A percentile compares a stretch with the other conserved stretches of the same genome.
Evolutionary conservation across 2,797 vertebrate species (phyloP).

Genomic region (Gambelia wislizenii): DNA sequence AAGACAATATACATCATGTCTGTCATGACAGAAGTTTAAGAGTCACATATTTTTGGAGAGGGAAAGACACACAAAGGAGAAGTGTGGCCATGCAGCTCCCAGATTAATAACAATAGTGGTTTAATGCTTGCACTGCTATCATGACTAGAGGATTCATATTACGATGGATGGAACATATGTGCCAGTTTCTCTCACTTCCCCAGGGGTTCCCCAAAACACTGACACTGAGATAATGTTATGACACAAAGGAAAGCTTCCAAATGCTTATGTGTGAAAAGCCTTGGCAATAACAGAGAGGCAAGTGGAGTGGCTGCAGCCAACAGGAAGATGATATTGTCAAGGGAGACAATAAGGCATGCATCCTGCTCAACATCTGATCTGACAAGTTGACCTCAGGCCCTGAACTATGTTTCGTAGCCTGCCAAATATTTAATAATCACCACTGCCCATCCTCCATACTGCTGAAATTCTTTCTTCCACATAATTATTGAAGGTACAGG

Average conservation of each 20-base stretch:
- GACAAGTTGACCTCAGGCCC: background rate
- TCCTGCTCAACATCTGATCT: background rate
- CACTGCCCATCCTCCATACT: no score
- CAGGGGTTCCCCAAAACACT: background rate
- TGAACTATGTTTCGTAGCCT: background rate
- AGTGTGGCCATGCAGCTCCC: conserved; percentile 52
- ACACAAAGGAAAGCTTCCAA: background rate
- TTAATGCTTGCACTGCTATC: background rate
- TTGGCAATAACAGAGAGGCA: background rate
- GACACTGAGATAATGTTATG: background rate
- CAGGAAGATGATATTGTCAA: background rate
- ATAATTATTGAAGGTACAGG: no score
- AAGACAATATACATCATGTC: conserved; percentile 68
- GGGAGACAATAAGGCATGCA: no score
- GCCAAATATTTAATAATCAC: background rate
- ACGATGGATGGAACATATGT: background rate
- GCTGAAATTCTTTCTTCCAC: background rate
- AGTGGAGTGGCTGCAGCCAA: background rate
- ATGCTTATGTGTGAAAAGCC: background rate
- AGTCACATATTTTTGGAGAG: conserved; percentile 72
- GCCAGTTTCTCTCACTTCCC: background rate
- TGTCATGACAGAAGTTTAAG: conserved; percentile 67
- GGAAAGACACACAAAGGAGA: conserved; percentile 28
- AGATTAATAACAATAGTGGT: conserved; percentile 68
- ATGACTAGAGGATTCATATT: background rate